These are phyloP conservation scores for Tragelaphus buxtoni DNA, from an alignment of 2,113 vertebrate genomes.

Conservation along the genomic window DNA sequence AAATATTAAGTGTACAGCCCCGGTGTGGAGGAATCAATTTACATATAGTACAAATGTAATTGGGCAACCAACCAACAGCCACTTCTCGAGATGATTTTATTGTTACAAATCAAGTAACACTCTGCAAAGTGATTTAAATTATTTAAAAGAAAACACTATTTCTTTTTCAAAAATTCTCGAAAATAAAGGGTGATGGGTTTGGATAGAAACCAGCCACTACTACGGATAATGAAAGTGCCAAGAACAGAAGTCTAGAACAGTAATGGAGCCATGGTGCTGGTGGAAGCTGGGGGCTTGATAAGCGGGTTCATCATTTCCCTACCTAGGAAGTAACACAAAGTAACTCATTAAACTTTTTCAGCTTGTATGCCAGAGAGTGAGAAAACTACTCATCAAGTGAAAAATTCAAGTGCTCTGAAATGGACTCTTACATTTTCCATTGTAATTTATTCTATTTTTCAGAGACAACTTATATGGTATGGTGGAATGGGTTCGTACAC, in stretches of 20 bases:
- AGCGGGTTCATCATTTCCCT: background rate
- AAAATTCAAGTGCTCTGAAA: background rate
- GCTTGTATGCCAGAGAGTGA: background rate
- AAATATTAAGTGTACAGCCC: constrained; percentile 18
- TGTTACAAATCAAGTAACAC: constrained; percentile 39
- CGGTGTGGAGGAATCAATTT: background rate
- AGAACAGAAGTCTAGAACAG: background rate
- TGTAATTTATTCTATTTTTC: background rate
- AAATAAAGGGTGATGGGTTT: background rate
- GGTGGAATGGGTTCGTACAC: background rate
- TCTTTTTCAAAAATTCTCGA: background rate
- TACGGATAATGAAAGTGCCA: background rate
- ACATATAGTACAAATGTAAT: constrained; percentile 21
- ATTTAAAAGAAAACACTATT: constrained; percentile 42
- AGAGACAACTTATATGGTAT: background rate
- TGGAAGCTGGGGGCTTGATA: background rate
- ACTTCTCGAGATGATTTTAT: constrained; percentile 29
- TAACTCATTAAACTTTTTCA: background rate
- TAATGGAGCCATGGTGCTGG: background rate
- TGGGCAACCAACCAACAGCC: constrained; percentile 45
- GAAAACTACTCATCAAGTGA: background rate
- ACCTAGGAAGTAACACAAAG: background rate
- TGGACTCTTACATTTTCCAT: background rate
- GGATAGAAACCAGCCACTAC: background rate
- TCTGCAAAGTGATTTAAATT: constrained; percentile 48